Base-by-base conservation (phyloP, 2,888 invertebrate genomes). In the Ormyrus nitidulus region DNA sequence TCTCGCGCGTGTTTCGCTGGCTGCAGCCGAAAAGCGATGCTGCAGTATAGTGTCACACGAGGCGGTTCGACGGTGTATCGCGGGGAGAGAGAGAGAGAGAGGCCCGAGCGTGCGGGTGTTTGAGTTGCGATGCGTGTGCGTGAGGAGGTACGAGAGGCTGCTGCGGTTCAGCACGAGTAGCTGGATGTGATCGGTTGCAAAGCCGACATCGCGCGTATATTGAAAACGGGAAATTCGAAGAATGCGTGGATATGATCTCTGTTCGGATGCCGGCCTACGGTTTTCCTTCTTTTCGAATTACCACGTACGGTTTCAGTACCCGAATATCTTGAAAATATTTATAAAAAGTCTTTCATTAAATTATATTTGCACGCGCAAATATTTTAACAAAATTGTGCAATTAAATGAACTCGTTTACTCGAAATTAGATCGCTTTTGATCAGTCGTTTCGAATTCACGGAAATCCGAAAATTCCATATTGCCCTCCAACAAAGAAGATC, bases 11-110 rank as follows among this genome's bases (percentile, higher is more conserved):
- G 65, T 34, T 34, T 34, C 34, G 73, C 64, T 56, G 56, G 56
- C 19, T 65, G 73, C 73, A 56, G 73, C 53, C 34, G 73, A 65
- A 74, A 74, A 74, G 73, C 72, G 34, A 54, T 9, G n/a, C 56
- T 6, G n/a, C 34, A 4, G 34, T 34, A 34, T 34, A 34, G 34
- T 34, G 34, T 34, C 34, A 34, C 34, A 34, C 34, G 34, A 34
- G 34, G 34, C 4, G 34, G 34, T 34, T 34, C 34, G 34, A 34
- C 34, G 34, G 34, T 4, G 34, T 4, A 34, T 34, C 34, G 34
- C 1, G 34, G 34, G 4, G 34, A 34, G 34, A 34, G 34, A 3
- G 34, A 34, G 34, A 34, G 34, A 34, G 13, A 13, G 34, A 4
- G 34, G 34, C 4, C 34, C 0, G 34, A 2, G 34, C n/a, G 58